phyloP scores from a whole-genome alignment of 2,888 invertebrate species.

The Apocheima hispidaria region DNA sequence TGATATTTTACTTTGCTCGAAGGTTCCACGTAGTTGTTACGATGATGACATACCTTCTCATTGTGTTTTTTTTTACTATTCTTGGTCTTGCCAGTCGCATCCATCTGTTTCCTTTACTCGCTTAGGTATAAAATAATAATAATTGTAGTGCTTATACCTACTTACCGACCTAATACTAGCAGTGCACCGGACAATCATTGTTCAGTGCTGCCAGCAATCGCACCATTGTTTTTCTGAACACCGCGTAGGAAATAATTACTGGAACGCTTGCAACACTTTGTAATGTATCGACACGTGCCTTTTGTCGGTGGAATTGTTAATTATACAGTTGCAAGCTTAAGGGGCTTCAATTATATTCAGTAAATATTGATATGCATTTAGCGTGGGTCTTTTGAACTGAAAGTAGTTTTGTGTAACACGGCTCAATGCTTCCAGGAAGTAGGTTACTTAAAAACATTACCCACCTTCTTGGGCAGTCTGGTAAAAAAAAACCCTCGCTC shows the following conservation, averaged over 20 bases:
- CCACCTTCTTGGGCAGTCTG: no score
- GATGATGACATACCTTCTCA: no score
- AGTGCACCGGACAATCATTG: slow-evolving; percentile 61
- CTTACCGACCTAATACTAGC: slow-evolving; percentile 48
- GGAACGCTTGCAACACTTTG: slow-evolving; percentile 77
- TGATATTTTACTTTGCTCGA: no score
- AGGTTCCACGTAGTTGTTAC: no score
- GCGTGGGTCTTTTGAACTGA: slow-evolving; percentile 8
- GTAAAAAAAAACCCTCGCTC: no score
- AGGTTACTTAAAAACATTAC: neutral
- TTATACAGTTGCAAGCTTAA: slow-evolving; percentile 27
- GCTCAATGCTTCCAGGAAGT: neutral
- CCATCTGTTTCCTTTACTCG: neutral
- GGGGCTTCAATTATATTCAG: slow-evolving; percentile 25
- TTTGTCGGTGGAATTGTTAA: slow-evolving; percentile 41
- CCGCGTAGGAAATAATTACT: slow-evolving; percentile 82
- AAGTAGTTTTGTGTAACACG: neutral
- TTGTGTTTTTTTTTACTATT: neutral
- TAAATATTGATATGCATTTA: slow-evolving; percentile 16
- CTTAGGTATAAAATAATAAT: neutral
- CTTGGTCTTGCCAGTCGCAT: neutral
- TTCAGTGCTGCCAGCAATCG: slow-evolving; percentile 67
- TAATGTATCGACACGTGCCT: slow-evolving; percentile 66
- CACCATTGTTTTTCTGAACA: slow-evolving; percentile 65
- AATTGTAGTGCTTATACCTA: neutral